Percentiles rank a stretch among this genome's conserved stretches.
phyloP scores from a whole-genome alignment of 1,140 invertebrate genomes.

The Plutomurus gul region DNA sequence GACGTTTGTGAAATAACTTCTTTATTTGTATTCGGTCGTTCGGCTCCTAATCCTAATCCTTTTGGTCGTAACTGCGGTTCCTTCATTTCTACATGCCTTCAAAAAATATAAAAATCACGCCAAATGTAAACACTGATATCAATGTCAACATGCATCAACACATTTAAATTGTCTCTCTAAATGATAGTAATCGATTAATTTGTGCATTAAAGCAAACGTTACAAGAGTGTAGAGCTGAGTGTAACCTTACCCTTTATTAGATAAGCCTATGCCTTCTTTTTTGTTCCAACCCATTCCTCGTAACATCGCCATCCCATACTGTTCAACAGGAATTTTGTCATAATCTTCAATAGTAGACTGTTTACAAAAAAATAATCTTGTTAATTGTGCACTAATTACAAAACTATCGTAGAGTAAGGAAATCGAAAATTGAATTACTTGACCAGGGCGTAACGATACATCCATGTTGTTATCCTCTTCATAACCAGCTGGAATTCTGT shows the following conservation, averaged over 20 bases:
- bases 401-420: too few relatives aligned
- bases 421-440: conserved; percentile 42
- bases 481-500: conserved; percentile 61
- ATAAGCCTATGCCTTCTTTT: conserved; percentile 69
- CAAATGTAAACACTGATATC: too few relatives aligned
- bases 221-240: neutral
- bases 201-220: conserved; percentile 47
- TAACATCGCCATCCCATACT: conserved; percentile 89
- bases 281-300: conserved; percentile 93
- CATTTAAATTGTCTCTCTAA: too few relatives aligned
- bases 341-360: conserved; percentile 83
- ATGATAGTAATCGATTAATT: too few relatives aligned
- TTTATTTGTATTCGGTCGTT: conserved; percentile 64
- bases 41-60: conserved; percentile 89
- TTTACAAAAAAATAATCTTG: conserved; percentile 55
- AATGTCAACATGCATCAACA: too few relatives aligned
- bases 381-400: too few relatives aligned
- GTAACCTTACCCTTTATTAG: conserved; percentile 62
- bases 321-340: conserved; percentile 81
- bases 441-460: conserved; percentile 59
- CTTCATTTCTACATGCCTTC: conserved; percentile 61
- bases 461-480: conserved; percentile 62
- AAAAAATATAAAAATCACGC: conserved; percentile 54
- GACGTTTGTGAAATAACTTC: conserved; percentile 59
- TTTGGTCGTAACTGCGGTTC: conserved; percentile 75